phyloP scores from a whole-genome alignment of 2,797 vertebrate species.

The Microtus californicus region DNA sequence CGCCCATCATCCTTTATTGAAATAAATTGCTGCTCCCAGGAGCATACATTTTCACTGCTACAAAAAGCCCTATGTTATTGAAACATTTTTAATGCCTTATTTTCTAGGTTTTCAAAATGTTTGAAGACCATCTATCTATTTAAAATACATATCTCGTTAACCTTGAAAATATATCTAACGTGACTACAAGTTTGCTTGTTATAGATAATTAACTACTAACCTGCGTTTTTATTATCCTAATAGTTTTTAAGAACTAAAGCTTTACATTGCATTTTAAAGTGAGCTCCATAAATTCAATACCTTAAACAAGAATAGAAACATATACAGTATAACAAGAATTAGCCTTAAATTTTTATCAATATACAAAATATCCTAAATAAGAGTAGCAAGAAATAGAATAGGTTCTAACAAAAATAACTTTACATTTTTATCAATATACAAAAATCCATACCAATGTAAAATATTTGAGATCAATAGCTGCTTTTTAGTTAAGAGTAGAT shows the following conservation, averaged over 20 bases:
- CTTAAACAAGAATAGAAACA: background rate
- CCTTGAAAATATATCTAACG: background rate
- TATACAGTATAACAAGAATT: background rate
- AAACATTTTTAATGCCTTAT: background rate
- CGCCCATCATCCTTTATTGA: background rate
- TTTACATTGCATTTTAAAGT: background rate
- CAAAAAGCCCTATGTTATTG: background rate
- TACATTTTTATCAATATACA: background rate
- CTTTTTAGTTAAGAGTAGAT: background rate
- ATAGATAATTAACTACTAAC: background rate
- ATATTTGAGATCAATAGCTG: background rate
- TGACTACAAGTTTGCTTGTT: background rate
- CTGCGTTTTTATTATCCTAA: background rate
- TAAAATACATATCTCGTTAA: background rate
- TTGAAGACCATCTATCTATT: background rate
- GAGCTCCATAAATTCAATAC: background rate
- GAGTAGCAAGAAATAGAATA: background rate
- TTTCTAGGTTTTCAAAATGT: background rate
- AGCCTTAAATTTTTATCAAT: background rate
- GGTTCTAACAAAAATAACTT: background rate
- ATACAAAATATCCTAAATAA: background rate
- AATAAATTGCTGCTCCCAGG: background rate
- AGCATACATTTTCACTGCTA: background rate
- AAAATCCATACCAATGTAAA: background rate
- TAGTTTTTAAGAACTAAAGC: background rate